These are phyloP conservation scores for Gouania willdenowi DNA, from an alignment of 2,797 vertebrate genomes.

Conservation along the genomic window DNA sequence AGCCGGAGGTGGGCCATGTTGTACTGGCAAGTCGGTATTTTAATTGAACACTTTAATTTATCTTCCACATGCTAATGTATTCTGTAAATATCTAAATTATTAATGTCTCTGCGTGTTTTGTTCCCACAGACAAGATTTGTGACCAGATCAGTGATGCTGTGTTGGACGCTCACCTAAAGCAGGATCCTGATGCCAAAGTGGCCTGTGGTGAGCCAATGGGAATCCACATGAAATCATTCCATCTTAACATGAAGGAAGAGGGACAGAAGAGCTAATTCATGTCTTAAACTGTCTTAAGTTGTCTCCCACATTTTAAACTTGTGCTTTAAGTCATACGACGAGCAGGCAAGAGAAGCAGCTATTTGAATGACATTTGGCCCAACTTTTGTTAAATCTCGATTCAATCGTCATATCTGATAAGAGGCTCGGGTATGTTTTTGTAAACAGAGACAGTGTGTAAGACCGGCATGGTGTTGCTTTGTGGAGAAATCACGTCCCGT, in stretches of 20 bases:
- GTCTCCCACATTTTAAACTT: no score
- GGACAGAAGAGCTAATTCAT: not conserved
- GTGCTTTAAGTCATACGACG: no score
- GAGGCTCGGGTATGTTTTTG: no score
- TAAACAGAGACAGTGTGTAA: slow-evolving; percentile 93
- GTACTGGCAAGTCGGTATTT: no score
- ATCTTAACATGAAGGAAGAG: not conserved
- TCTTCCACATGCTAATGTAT: no score
- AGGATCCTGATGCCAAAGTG: slow-evolving; percentile 96
- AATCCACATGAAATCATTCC: not conserved
- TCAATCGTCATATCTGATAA: no score
- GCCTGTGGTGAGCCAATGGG: slow-evolving; percentile 86
- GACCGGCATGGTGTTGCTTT: slow-evolving; percentile 97
- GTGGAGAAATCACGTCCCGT: slow-evolving; percentile 93
- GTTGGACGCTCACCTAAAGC: slow-evolving; percentile 90
- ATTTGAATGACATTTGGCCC: not conserved
- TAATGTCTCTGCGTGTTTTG: not conserved
- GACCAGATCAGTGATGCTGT: slow-evolving; percentile 98
- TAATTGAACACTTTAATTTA: no score
- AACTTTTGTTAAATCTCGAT: not conserved
- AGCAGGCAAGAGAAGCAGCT: no score
- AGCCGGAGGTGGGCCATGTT: slow-evolving; percentile 82
- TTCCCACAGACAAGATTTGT: slow-evolving; percentile 91
- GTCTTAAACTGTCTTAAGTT: no score
- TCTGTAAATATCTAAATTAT: no score